Conservation (phyloP, 2,888 invertebrate species). For the Noctua janthe region DNA sequence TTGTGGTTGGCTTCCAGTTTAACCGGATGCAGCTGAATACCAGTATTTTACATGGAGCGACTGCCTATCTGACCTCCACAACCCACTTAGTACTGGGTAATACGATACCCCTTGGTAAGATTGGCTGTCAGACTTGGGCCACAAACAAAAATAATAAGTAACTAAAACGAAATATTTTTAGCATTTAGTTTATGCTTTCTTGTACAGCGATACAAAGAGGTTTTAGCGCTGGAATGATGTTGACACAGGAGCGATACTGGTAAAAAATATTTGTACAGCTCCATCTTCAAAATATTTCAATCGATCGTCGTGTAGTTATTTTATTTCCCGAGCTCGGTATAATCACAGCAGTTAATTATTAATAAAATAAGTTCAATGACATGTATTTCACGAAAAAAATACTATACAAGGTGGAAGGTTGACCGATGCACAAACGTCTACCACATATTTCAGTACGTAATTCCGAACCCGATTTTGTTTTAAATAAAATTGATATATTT, state of each 20-base stretch:
- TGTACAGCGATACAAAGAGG: not conserved
- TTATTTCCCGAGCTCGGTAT: not conserved
- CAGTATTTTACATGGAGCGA: no score
- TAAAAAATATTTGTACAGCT: not conserved
- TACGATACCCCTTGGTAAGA: no score
- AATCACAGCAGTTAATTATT: not conserved
- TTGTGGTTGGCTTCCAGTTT: no score
- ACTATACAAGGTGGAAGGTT: no score
- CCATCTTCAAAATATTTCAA: not conserved
- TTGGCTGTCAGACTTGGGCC: no score
- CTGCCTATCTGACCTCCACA: no score
- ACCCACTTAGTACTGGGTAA: no score
- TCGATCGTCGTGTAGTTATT: not conserved
- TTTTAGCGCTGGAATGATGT: not conserved
- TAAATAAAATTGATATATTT: no score
- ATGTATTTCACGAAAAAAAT: not conserved
- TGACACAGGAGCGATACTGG: not conserved
- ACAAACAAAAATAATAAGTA: conserved; percentile 3
- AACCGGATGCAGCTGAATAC: no score
- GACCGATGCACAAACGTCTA: no score
- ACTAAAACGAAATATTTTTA: not conserved
- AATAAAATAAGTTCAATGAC: not conserved
- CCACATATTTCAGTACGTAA: no score
- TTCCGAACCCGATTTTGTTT: no score
- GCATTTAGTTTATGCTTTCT: not conserved